Evolutionary conservation across 2,888 invertebrate genomes (phyloP), one percentile per base, ranked within the genome.

Genomic region (Mylabris sibirica): DNA sequence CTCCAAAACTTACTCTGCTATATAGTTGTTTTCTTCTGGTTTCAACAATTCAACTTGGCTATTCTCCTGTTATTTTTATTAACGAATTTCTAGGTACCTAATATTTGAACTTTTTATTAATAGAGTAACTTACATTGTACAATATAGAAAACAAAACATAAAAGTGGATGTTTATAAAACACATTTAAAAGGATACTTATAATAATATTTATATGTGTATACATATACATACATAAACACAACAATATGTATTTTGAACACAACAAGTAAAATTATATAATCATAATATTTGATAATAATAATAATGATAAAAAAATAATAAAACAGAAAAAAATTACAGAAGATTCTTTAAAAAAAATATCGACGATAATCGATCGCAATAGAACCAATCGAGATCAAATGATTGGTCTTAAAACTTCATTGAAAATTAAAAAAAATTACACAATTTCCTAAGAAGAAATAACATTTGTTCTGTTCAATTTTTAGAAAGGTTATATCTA

Each of bases 71-170:
- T 59, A 22, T 64, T 41, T 61, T 57, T 65, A 65, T 62, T 66
- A 69, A 69, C 67, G 67, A 63, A 67, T 49, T 20, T 49, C 20
- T 49, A 49, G 65, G 65, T 69, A 63, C 65, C 66, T 75, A 75
- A 75, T 75, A 72, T 72, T 72, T 69, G 71, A 78, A 77, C 79
- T 79, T 81, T 83, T 81, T 81, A 81, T 81, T 81, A 80, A 78
- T 80, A 75, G 79, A 80, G 71, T 79, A 81, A 81, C 81, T 82
- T 82, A 83, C 81, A 82, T 79, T 82, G 79, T 82, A 82, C 80
- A 87, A 84, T 70, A 85, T 86, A 85, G 84, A 86, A 86, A 86
- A 86, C 85, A 86, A 86, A 85, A 85, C 84, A 84, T 79, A 78
- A 30, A 30, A 80, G 71, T 73, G 79, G 80, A 83, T 83, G 81